These are phyloP conservation scores for Clarias pachynema DNA, from an alignment of 2,797 vertebrate genomes.

Conservation along the genomic window DNA sequence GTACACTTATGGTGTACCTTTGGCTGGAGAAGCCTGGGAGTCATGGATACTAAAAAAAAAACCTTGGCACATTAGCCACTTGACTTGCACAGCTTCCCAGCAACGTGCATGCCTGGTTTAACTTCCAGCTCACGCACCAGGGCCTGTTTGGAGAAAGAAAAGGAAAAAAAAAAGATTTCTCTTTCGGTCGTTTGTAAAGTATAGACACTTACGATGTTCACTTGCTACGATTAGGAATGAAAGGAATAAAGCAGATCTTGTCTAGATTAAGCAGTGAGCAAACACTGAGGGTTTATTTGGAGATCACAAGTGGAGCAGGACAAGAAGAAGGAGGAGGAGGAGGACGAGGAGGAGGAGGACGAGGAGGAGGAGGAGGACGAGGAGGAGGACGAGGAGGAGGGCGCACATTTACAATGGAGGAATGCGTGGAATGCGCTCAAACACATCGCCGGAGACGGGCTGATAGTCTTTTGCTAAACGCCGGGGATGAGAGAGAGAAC, in stretches of 20 bases:
- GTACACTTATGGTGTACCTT: conserved; percentile 17
- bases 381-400: conserved; percentile 10
- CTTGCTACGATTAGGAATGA: conserved; percentile 14
- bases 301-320: conserved; percentile 12
- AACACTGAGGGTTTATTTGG: conserved; percentile 35
- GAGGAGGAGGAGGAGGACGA: conserved; percentile 6
- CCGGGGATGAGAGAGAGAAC: conserved; percentile 25
- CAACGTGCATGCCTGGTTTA: conserved; percentile 51
- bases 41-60: not conserved
- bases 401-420: conserved; percentile 49
- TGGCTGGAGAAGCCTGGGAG: not conserved
- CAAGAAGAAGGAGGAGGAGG: conserved; percentile 10
- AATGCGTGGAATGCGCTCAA: conserved; percentile 62
- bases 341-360: not conserved
- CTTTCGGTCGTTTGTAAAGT: conserved; percentile 17
- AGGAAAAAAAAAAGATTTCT: not conserved
- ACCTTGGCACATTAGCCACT: not conserved
- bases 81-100: conserved; percentile 18
- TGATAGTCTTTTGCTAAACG: conserved; percentile 36
- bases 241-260: not conserved
- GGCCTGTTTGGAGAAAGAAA: not conserved
- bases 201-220: conserved; percentile 22
- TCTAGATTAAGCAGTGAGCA: conserved; percentile 39
- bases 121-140: conserved; percentile 18
- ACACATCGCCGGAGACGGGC: conserved; percentile 44